Evolutionary conservation across 2,888 invertebrate genomes (phyloP), one percentile per base, ranked within the genome.

Genomic region (Yponomeuta sedellus): DNA sequence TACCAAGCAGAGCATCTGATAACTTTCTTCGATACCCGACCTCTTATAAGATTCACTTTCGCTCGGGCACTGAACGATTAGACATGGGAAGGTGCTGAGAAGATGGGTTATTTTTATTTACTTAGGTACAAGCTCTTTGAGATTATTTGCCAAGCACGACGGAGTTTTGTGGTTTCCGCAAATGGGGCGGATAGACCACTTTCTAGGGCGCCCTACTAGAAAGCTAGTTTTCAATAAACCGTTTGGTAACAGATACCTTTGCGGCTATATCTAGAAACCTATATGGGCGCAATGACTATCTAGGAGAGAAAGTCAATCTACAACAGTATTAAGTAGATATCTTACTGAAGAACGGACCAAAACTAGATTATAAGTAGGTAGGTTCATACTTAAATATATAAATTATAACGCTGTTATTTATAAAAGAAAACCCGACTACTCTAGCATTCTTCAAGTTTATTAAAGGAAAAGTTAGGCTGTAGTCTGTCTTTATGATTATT

Each of bases 181-280:
- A 20, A 20, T 19, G 59, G 20, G 25, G 12, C 59, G 59, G 59
- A 59, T 59, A 25, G 72, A 85, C 84, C 59, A 59, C 59, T 59
- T 59, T 87, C 86, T 86, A 83, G 80, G 76, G 73, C 74, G 75
- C 76, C 75, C 73, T 52, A 12, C 76, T 81, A 83, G 85, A 85
- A 84, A 85, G 78, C 73, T 70, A 72, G 71, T 72, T 70, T 74
- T 65, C 68, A 67, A 68, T 58, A 56, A 44, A 59, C 64, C 66
- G 61, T 57, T 59, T 28, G 63, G 66, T 0, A 59, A 59, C 22
- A 20, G 25, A 59, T 59, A 59, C 44, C 16, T 52, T 16, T 52
- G 44, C 5, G 44, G 44, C 44, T 5, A 52, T 52, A 52, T 3
- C 16, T 12, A 52, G 44, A 16, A 16, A 52, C 16, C 44, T 12